phyloP scores from a whole-genome alignment of 2,797 vertebrate species.

The Myotis planiceps region DNA sequence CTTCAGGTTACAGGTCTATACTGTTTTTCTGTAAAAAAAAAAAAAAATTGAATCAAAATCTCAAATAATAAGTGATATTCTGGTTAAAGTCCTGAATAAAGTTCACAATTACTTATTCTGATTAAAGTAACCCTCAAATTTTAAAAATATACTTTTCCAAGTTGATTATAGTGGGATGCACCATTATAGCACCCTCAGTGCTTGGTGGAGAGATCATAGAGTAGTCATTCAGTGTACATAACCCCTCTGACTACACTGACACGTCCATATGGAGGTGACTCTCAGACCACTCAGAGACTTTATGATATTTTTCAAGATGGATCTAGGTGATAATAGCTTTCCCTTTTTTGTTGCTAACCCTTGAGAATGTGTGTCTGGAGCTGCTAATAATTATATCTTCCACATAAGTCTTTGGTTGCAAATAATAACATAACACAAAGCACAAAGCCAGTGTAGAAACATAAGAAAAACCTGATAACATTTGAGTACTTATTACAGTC shows the following conservation, averaged over 20 bases:
- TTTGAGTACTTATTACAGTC: background rate
- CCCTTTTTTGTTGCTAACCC: background rate
- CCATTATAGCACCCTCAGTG: background rate
- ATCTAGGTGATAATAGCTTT: background rate
- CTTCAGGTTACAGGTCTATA: background rate
- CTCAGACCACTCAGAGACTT: background rate
- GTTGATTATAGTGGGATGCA: background rate
- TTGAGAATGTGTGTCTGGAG: background rate
- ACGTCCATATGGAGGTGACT: background rate
- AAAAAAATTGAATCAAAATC: background rate
- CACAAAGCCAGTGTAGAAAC: background rate
- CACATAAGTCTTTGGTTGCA: background rate
- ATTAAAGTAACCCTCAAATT: background rate
- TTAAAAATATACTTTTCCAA: background rate
- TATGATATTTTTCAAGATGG: background rate
- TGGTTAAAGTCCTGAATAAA: background rate
- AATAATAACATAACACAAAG: background rate
- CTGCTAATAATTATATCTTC: background rate
- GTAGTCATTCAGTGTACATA: background rate
- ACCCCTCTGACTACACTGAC: background rate
- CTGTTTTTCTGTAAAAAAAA: background rate
- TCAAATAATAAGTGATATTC: background rate
- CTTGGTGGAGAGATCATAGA: background rate
- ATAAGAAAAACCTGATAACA: background rate
- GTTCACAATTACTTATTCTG: background rate